Base-by-base conservation (phyloP, 2,797 vertebrate species). In the Hozukius guyotensis region DNA sequence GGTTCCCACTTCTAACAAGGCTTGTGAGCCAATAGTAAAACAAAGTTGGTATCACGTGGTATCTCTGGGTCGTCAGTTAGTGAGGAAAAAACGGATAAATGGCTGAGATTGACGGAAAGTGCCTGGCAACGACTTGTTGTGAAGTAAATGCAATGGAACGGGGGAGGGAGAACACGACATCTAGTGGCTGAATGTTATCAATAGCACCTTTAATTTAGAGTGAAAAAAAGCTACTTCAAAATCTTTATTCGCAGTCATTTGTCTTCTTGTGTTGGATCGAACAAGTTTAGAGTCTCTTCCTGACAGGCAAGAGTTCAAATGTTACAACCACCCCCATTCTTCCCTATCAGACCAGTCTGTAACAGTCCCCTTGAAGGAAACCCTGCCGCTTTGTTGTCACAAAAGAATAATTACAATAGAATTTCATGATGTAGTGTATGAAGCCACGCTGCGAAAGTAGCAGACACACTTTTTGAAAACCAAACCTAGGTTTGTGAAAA, bases 341-440 rank as follows among this genome's bases (percentile, higher is more conserved):
- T 62, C 36, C 77, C 68, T 2, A 46, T 64, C 67, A 62, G 61
- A 38, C 29, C 2, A 70, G 69, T 55, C 55, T 78, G 63, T 60
- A 72, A 59, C 53, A 72, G 56, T 65, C 71, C 57, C 56, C 57
- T 42, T 66, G 60, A 77, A 72, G 71, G 53, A 82, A 83, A 71
- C 49, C 77, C 73, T 34, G 60, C 62, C 3, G 60, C 78, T 90
- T 72, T 83, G 72, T 77, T 85, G 76, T 83, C 75, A 80, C 75
- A 80, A 53, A 72, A 86, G 84, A 90, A 84, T 88, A 88, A 91
- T 90, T 81, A 87, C 73, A 61, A 56, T 36, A 76, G 74, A 77
- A 83, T 60, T 82, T 55, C 77, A 84, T 81, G 81, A 89, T 91
- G 69, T 89, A 81, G 80, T 53, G 77, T 16, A 73, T 71, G 66